Base-by-base conservation (phyloP, 2,113 vertebrate genomes). In the Ammodytes marinus region DNA sequence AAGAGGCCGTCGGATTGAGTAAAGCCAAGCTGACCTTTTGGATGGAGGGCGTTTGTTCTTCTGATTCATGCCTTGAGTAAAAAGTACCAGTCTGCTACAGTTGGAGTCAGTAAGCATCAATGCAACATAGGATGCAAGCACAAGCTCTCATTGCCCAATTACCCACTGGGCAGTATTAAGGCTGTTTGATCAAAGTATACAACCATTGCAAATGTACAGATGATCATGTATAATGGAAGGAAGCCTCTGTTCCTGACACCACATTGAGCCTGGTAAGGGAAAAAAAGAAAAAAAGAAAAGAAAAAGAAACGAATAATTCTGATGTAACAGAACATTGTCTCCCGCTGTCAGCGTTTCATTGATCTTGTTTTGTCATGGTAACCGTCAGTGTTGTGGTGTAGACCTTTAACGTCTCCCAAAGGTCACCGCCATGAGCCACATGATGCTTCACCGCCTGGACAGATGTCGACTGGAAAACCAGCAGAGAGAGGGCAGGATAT, bases 371-470 rank as follows among this genome's bases (percentile, higher is more conserved):
- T 72, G 77, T 89, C 79, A 66, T 63, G 70, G 74, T 45, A 63
- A 70, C 87, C 78, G 83, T 80, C 15, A 0, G 46, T 74, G 76
- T 70, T 69, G 74, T 77, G 71, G 75, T 63, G 10, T 27, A 40
- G 83, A n/a, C 85, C 83, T 87, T 87, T 90, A 80, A 57, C n/a
- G 12, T 75, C 0, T 0, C 50, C 77, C 75, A 81, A 90, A 87
- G 80, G 85, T 90, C 88, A 86, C 52, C 52, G 54, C 45, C 74
- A 69, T 14, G 77, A 85, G 57, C 74, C 61, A 80, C 83, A 39
- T 87, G 79, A 83, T 53, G 57, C 76, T 69, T 61, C 58, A 35
- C 4, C 0, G 35, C 45, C 47, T 43, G 74, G 78, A 86, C 84
- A 55, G 47, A 47, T 17, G 43, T 27, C 39, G 53, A 43, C 68